These are phyloP conservation scores for Pararge aegeria DNA, from an alignment of 1,140 invertebrate genomes.

Conservation along the genomic window DNA sequence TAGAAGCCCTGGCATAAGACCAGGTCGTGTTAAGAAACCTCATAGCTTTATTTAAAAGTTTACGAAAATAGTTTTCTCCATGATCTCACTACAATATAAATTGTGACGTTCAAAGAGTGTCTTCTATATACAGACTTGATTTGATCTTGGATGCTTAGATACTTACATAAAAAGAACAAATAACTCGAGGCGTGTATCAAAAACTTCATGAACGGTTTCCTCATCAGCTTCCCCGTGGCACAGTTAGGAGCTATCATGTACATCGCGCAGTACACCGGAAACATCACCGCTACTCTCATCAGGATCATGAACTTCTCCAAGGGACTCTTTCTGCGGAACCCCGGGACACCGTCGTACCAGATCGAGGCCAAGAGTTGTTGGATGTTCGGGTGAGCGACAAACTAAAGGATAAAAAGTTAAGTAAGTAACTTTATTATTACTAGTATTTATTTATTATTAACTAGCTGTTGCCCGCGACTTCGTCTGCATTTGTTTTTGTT, in stretches of 20 bases:
- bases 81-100: too few relatives aligned
- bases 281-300: constrained; percentile 87
- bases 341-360: constrained; percentile 95
- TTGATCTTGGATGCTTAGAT: too few relatives aligned
- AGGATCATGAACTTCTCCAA: constrained; percentile 86
- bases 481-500: too few relatives aligned
- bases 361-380: constrained; percentile 94
- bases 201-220: constrained; percentile 97
- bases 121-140: too few relatives aligned
- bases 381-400: constrained; percentile 95
- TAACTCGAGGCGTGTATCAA: constrained; percentile 95
- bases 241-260: constrained; percentile 91
- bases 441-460: too few relatives aligned
- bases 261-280: constrained; percentile 91
- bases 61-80: too few relatives aligned
- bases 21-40: too few relatives aligned
- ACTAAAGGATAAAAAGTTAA: constrained; percentile 77
- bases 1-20: too few relatives aligned
- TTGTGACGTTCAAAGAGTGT: too few relatives aligned
- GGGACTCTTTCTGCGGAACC: constrained; percentile 89
- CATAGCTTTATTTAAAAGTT: too few relatives aligned
- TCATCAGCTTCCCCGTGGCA: constrained; percentile 87
- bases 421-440: too few relatives aligned
- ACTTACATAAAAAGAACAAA: constrained; percentile 93
- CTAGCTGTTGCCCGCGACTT: too few relatives aligned